Percentiles rank a stretch among this genome's conserved stretches.
Evolutionary conservation across 2,888 invertebrate genomes (phyloP).

Genomic region (Pseudanteris insignis): DNA sequence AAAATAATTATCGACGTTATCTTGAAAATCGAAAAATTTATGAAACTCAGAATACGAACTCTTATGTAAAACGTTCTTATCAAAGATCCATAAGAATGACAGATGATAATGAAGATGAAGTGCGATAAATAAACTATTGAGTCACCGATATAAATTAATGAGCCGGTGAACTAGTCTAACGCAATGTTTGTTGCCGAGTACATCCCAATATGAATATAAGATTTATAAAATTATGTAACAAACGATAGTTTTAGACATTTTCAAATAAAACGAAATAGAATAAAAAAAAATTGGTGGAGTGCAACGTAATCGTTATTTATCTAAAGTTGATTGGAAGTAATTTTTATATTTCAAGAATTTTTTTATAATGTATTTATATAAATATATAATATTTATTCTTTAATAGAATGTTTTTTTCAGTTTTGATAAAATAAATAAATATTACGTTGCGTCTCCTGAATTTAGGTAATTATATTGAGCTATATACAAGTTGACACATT

Average conservation of each 20-base stretch:
- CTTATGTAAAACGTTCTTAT: constrained; percentile 49
- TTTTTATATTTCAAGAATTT: too few species aligned
- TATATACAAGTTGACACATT: too few species aligned
- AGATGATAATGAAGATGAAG: constrained; percentile 50
- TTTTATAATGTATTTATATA: too few species aligned
- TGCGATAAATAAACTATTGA: constrained; percentile 26
- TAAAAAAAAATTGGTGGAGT: too few species aligned
- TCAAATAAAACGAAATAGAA: neutral
- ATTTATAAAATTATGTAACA: constrained; percentile 20
- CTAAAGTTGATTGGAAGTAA: too few species aligned
- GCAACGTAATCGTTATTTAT: too few species aligned
- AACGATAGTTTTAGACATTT: constrained; percentile 22
- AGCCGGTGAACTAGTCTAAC: constrained; percentile 28
- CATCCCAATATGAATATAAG: too few species aligned
- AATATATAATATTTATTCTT: too few species aligned
- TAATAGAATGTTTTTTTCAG: too few species aligned
- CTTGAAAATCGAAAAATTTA: constrained; percentile 64
- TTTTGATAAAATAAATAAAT: too few species aligned
- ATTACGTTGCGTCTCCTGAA: too few species aligned
- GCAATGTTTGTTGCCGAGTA: constrained; percentile 26
- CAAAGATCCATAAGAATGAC: constrained; percentile 45
- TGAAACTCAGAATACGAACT: constrained; percentile 57
- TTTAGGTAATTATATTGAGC: too few species aligned
- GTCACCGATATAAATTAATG: constrained; percentile 1
- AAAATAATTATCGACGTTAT: constrained; percentile 63